phyloP scores from a whole-genome alignment of 2,113 vertebrate genomes.

The Gnathonemus echidnorhynchus region DNA sequence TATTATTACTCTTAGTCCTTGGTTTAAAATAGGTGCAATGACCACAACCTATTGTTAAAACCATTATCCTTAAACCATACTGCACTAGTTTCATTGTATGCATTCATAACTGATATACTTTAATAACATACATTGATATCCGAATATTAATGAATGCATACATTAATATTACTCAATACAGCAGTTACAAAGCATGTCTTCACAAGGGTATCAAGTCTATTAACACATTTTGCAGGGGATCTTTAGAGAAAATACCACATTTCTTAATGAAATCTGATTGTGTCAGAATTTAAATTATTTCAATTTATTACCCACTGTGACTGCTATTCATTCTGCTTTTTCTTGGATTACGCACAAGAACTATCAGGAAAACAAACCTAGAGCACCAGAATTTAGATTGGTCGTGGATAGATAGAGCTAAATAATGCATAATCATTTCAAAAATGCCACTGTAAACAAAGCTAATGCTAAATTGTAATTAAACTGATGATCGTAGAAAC shows the following conservation, averaged over 20 bases:
- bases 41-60: not conserved
- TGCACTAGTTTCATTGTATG: not conserved
- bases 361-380: slow-evolving; percentile 48
- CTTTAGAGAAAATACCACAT: not conserved
- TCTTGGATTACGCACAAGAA: slow-evolving; percentile 45
- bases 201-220: not conserved
- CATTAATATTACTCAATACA: not conserved
- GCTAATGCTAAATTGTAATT: not conserved
- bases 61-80: not conserved
- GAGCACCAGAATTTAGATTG: slow-evolving; percentile 54
- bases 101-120: not conserved
- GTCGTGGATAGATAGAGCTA: slow-evolving; percentile 28
- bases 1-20: not conserved
- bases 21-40: not conserved
- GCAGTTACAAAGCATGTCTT: not conserved
- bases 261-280: slow-evolving; percentile 31
- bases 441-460: slow-evolving; percentile 24
- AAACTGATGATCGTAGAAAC: not conserved
- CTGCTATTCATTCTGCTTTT: slow-evolving; percentile 54
- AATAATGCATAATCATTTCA: slow-evolving; percentile 43
- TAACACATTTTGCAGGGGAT: not conserved
- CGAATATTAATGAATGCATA: not conserved
- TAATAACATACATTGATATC: not conserved
- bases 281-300: slow-evolving; percentile 52
- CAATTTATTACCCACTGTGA: slow-evolving; percentile 44